These are phyloP conservation scores for Osmerus eperlanus DNA, from an alignment of 2,113 vertebrate species.

Conservation along the genomic window DNA sequence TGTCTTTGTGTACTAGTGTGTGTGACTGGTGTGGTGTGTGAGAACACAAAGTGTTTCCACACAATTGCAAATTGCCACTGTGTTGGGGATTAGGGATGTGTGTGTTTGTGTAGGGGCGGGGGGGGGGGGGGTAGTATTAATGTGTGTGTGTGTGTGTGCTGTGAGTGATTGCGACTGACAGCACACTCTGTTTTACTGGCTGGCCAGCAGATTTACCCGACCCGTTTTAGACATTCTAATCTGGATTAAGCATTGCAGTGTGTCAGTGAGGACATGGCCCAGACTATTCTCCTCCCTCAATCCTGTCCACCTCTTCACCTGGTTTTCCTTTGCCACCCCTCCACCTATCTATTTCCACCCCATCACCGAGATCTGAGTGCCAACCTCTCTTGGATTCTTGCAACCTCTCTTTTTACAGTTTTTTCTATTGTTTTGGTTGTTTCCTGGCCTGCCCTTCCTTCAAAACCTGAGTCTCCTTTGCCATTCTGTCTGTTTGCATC, in stretches of 20 bases:
- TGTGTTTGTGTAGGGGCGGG: background rate
- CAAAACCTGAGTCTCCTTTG: background rate
- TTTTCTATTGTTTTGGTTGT: background rate
- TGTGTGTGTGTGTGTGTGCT: slow-evolving; percentile 16
- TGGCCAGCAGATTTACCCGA: slow-evolving; percentile 73
- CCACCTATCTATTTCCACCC: background rate
- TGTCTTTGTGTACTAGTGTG: slow-evolving; percentile 7
- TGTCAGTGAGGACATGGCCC: slow-evolving; percentile 66
- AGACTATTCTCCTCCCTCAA: slow-evolving; percentile 36
- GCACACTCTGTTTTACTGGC: slow-evolving; percentile 73
- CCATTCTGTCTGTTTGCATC: background rate
- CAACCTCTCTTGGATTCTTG: no score
- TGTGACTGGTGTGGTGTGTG: background rate
- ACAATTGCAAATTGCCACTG: background rate
- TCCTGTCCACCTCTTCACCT: slow-evolving; percentile 48
- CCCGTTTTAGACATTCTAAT: slow-evolving; percentile 78
- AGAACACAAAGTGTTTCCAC: background rate
- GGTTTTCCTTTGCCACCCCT: slow-evolving; percentile 10
- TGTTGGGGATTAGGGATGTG: background rate
- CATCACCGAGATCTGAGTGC: no score
- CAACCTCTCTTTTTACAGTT: background rate
- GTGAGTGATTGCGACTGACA: slow-evolving; percentile 77
- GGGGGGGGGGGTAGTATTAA: slow-evolving; percentile 12
- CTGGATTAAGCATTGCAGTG: slow-evolving; percentile 75
- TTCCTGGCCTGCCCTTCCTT: background rate